Evolutionary conservation across 2,113 vertebrate species (phyloP).

Genomic region (Haplotaxodon microlepis): DNA sequence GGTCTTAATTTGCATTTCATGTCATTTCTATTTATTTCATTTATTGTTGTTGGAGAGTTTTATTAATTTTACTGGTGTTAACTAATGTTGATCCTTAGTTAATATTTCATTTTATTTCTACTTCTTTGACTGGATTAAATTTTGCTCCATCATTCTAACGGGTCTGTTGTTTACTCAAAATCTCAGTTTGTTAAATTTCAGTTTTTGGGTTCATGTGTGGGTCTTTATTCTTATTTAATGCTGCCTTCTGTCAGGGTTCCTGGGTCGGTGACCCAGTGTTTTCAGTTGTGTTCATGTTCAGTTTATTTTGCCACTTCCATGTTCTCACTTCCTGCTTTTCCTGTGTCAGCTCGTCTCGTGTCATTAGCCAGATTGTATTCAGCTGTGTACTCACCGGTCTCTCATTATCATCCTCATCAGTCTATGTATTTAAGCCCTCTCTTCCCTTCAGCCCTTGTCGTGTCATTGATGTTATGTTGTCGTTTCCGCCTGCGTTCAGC

Average conservation of each 20-base stretch:
- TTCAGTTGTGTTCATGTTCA: too few relatives aligned
- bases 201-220: background rate
- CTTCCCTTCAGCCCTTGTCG: too few relatives aligned
- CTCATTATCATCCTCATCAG: too few relatives aligned
- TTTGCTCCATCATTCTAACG: accelerated
- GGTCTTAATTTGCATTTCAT: background rate
- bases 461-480: too few relatives aligned
- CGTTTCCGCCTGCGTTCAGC: too few relatives aligned
- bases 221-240: background rate
- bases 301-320: too few relatives aligned
- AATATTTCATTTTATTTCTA: background rate
- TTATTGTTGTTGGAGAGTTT: background rate
- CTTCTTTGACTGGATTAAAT: background rate
- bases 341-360: too few relatives aligned
- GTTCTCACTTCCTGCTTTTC: too few relatives aligned
- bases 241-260: background rate
- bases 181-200: background rate
- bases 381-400: too few relatives aligned
- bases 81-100: background rate
- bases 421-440: too few relatives aligned
- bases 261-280: too few relatives aligned
- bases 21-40: background rate
- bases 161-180: background rate
- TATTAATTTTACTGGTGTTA: background rate
- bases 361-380: too few relatives aligned